A percentile compares a stretch with the other conserved stretches of the same genome.
These are phyloP conservation scores for Tetranychus piercei DNA, from an alignment of 2,888 invertebrate genomes.

Conservation along the genomic window DNA sequence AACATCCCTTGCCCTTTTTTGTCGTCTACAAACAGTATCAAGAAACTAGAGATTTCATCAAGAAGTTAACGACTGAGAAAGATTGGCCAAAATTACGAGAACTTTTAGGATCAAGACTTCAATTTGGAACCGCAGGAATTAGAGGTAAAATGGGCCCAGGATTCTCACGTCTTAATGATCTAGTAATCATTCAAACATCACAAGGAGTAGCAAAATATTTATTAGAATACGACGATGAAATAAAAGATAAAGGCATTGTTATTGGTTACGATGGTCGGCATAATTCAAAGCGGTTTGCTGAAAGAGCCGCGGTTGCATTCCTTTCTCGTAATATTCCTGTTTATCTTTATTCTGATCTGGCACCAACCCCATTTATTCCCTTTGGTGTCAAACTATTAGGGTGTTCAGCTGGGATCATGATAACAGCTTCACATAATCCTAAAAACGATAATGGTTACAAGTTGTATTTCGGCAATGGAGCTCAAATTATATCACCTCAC, in stretches of 20 bases:
- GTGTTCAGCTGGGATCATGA: slow-evolving; percentile 75
- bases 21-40: not conserved
- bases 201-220: slow-evolving; percentile 70
- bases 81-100: slow-evolving; percentile 29
- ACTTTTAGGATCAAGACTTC: slow-evolving; percentile 49
- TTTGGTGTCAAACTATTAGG: slow-evolving; percentile 55
- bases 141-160: slow-evolving; percentile 83
- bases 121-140: slow-evolving; percentile 69
- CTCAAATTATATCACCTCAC: slow-evolving; percentile 76
- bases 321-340: slow-evolving; percentile 54
- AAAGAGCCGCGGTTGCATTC: slow-evolving; percentile 67
- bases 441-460: slow-evolving; percentile 92
- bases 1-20: not conserved
- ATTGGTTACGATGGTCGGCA: slow-evolving; percentile 82
- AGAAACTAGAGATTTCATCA: not conserved
- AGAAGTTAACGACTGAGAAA: slow-evolving; percentile 1
- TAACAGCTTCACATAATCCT: slow-evolving; percentile 96
- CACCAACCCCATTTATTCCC: slow-evolving; percentile 84
- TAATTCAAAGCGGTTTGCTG: slow-evolving; percentile 60
- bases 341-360: slow-evolving; percentile 55
- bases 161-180: slow-evolving; percentile 81
- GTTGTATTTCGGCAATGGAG: slow-evolving; percentile 84
- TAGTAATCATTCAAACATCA: slow-evolving; percentile 74
- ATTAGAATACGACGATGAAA: slow-evolving; percentile 41
- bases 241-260: slow-evolving; percentile 50